phyloP scores from a whole-genome alignment of 2,888 invertebrate genomes.

The Acronicta aceris region DNA sequence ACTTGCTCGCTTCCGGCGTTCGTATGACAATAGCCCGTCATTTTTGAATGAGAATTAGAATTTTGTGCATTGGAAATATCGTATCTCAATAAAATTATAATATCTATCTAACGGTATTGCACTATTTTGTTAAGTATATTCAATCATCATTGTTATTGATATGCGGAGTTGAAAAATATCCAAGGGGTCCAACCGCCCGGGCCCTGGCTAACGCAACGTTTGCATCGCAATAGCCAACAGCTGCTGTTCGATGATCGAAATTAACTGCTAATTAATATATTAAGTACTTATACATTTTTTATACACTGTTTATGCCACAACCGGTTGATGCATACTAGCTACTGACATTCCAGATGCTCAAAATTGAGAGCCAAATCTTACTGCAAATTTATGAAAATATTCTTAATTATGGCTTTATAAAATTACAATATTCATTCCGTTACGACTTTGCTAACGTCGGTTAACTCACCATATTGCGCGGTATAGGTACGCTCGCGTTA shows the following conservation, averaged over 20 bases:
- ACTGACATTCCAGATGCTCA: neutral
- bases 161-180: constrained; percentile 4
- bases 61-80: constrained; percentile 52
- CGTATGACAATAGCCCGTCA: constrained; percentile 54
- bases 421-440: constrained; percentile 7
- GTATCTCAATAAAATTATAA: constrained; percentile 29
- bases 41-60: constrained; percentile 63
- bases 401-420: neutral
- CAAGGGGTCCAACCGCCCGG: constrained; percentile 60
- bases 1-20: constrained; percentile 65
- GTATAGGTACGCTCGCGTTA: constrained; percentile 22
- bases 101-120: constrained; percentile 32
- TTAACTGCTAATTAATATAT: too few species aligned
- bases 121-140: constrained; percentile 5
- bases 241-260: constrained; percentile 64
- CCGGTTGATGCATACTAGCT: constrained; percentile 5
- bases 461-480: constrained; percentile 38
- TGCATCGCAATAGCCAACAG: constrained; percentile 60
- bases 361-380: constrained; percentile 9
- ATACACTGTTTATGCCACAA: constrained; percentile 12
- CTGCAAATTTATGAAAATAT: neutral
- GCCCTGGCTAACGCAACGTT: constrained; percentile 62
- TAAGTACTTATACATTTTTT: constrained; percentile 34
- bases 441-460: constrained; percentile 12
- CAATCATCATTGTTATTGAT: constrained; percentile 3